phyloP scores from a whole-genome alignment of 2,888 invertebrate species.

The Lamellibrachia columna region DNA sequence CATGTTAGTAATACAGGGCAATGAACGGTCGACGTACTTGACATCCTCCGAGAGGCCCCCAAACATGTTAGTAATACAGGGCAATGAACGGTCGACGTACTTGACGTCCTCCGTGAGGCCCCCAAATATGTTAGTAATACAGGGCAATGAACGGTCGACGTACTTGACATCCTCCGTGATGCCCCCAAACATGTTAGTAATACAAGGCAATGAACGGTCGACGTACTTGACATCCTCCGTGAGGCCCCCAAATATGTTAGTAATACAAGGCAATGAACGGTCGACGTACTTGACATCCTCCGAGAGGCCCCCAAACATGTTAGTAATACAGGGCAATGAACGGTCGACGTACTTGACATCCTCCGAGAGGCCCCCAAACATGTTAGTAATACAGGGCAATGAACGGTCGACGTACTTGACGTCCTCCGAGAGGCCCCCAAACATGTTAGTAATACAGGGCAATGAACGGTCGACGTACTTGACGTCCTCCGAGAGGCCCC shows the following conservation, averaged over 20 bases:
- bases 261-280: no score
- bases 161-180: constrained; percentile 32
- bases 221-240: constrained; percentile 33
- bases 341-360: constrained; percentile 31
- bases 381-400: neutral
- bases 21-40: constrained; percentile 25
- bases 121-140: constrained; percentile 14
- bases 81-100: constrained; percentile 22
- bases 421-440: constrained; percentile 30
- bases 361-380: constrained; percentile 28
- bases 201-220: no score
- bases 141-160: neutral
- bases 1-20: neutral
- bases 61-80: neutral
- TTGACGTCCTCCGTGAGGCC: constrained; percentile 32
- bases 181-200: constrained; percentile 26
- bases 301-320: constrained; percentile 28
- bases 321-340: no score
- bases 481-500: constrained; percentile 30
- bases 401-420: constrained; percentile 28
- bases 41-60: constrained; percentile 31
- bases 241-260: constrained; percentile 29
- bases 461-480: constrained; percentile 25
- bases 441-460: neutral
- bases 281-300: constrained; percentile 32